Evolutionary conservation across 2,797 vertebrate genomes (phyloP), one percentile per base, ranked within the genome.

Genomic region (Schizopygopsis pylzovi): DNA sequence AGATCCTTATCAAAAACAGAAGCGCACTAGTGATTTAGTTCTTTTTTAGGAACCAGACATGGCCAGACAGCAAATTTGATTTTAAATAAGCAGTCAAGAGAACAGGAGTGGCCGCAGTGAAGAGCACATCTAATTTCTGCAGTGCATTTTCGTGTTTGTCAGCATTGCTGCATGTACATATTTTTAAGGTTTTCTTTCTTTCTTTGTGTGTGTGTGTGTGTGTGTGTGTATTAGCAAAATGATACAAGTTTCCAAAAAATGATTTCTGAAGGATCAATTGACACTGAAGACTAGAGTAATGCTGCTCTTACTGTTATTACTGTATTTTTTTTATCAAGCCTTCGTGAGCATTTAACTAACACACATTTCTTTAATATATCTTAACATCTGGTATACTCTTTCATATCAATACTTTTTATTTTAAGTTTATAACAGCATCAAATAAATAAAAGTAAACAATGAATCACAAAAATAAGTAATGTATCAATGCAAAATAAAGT

Each of bases 401-500:
- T 18, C 9, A 43, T 18, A 79, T 2, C 45, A 45, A 28, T 41
- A 1, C 0, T 15, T 63, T 63, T 28, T 79, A 13, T 3, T 47
- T 72, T 65, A 43, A 47, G n/a, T 7, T 45, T 45, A 20, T 28
- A 63, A 63, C 20, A 61, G 13, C 77, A 25, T 41, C 1, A 6
- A 13, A 61, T 20, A 56, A 78, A 41, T 78, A 1, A 20, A 37
- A 67, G 15, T 16, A 12, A 20, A 20, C 7, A 61, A 61, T 10
- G 1, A 33, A 45, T 16, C 7, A 20, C 33, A 43, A 39, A 13
- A 41, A n/a, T 1, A 59, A 16, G 4, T 33, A 65, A 47, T n/a
- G 47, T 84, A 33, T 71, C n/a, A 70, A 70, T 52, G 41, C 59
- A 84, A 45, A 56, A 83, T 9, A 76, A 20, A 47, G 28, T 70